A percentile compares a stretch with the other conserved stretches of the same genome.
Conservation (phyloP, 2,797 vertebrate genomes). For the Ispidina picta region DNA sequence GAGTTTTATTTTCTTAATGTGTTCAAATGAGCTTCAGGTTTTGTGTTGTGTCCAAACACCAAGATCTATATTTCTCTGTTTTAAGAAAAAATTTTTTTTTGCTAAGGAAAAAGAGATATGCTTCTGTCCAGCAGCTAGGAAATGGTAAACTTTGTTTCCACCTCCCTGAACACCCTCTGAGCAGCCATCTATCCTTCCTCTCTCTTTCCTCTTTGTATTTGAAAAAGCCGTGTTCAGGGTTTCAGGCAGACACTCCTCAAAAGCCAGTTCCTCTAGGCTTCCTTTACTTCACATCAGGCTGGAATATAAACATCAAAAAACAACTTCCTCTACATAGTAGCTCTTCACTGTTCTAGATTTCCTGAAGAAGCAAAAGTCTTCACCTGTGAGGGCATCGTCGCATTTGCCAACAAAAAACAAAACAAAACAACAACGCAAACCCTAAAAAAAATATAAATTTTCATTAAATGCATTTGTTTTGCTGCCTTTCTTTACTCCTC, state of each 20-base stretch:
- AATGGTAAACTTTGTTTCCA: background rate
- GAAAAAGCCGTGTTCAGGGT: background rate
- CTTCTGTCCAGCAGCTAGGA: background rate
- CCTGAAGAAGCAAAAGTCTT: background rate
- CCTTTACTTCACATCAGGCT: background rate
- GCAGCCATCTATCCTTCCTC: background rate
- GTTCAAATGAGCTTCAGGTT: conserved; percentile 10
- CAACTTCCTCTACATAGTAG: background rate
- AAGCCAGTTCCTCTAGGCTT: background rate
- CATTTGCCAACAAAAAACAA: background rate
- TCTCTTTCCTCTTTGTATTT: background rate
- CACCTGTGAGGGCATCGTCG: background rate
- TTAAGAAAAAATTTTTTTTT: conserved; percentile 27
- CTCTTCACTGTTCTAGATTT: background rate
- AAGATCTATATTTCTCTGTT: conserved; percentile 1
- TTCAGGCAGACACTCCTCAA: background rate
- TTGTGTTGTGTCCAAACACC: background rate
- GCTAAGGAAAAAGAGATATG: background rate
- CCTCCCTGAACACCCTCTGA: background rate
- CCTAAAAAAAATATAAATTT: background rate
- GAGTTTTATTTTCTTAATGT: conserved; percentile 17
- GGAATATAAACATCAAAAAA: background rate
- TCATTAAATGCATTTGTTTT: background rate
- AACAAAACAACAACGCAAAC: too few species aligned
- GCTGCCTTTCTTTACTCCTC: background rate